Base-by-base conservation (phyloP, 2,797 vertebrate genomes). In the Meriones psammophilus region DNA sequence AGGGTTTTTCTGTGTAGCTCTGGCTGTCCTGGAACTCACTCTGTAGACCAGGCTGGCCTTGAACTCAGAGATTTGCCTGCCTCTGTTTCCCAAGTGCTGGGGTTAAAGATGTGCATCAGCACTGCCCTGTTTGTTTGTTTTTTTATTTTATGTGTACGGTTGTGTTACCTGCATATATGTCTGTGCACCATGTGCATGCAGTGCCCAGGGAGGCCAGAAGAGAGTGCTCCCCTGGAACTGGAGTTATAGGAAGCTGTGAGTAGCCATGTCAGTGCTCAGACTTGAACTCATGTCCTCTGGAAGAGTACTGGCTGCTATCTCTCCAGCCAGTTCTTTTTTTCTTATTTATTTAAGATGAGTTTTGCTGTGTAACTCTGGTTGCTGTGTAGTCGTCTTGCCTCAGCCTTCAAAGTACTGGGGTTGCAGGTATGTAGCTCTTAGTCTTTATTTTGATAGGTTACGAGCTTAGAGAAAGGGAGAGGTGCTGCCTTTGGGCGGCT, bases 391-490 rank as follows among this genome's bases (percentile, higher is more conserved):
- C 33, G 20, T 69, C 64, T 22, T 56, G 66, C 84, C 33, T 87
- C 46, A 28, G 33, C n/a, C 50, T 81, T 54, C 64, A 20, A 10
- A 71, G n/a, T 58, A 13, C 18, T 80, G 50, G n/a, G 17, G n/a
- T 91, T 42, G 58, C 26, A 78, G 33, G 2, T 8, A 0, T 68
- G 46, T 9, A 3, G 17, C 46, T 24, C n/a, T 66, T 93, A 58
- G 20, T 50, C 33, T 88, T 3, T 89, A 1, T 28, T 50, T 93
- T 76, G 76, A 64, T 79, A 36, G 56, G 30, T 64, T 58, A 18
- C 86, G 86, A 95, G 24, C n/a, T 87, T 94, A 66, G 80, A 87
- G 80, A 94, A 89, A 92, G 14, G 30, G 46, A 36, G n/a, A n/a
- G 30, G 33, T 90, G 24, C 18, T 78, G 4, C 62, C 5, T 8